phyloP scores from a whole-genome alignment of 2,888 invertebrate genomes.

The Malthinus flaveolus region DNA sequence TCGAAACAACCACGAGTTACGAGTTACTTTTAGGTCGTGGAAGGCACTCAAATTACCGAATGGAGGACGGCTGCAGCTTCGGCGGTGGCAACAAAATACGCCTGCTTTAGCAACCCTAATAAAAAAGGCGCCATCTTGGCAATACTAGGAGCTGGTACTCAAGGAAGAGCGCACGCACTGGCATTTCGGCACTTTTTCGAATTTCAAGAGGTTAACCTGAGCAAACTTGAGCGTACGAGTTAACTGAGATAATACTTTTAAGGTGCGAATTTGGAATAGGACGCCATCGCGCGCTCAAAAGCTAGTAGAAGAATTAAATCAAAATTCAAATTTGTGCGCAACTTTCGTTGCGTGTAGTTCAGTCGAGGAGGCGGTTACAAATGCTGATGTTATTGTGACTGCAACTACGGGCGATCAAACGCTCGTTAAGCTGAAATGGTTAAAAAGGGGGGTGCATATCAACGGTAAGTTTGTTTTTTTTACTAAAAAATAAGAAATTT shows the following conservation, averaged over 20 bases:
- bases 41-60: slow-evolving; percentile 59
- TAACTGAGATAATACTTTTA: slow-evolving; percentile 17
- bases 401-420: slow-evolving; percentile 60
- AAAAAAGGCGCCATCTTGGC: slow-evolving; percentile 46
- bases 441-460: slow-evolving; percentile 61
- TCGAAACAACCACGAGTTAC: no score
- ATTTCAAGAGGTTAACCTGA: slow-evolving; percentile 49
- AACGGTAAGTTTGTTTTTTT: slow-evolving; percentile 57
- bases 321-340: slow-evolving; percentile 18
- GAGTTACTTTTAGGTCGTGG: slow-evolving; percentile 50
- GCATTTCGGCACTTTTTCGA: slow-evolving; percentile 57
- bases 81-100: slow-evolving; percentile 59
- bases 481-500: no score
- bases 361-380: slow-evolving; percentile 56
- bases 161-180: slow-evolving; percentile 58
- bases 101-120: slow-evolving; percentile 45
- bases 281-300: slow-evolving; percentile 46
- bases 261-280: slow-evolving; percentile 63
- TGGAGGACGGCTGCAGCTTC: slow-evolving; percentile 65
- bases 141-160: slow-evolving; percentile 60
- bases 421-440: slow-evolving; percentile 57
- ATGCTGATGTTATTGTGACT: slow-evolving; percentile 66
- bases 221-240: background rate
- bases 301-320: slow-evolving; percentile 48
- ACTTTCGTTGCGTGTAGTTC: slow-evolving; percentile 39